phyloP scores from a whole-genome alignment of 2,888 invertebrate genomes.

The Drosophila monieri region DNA sequence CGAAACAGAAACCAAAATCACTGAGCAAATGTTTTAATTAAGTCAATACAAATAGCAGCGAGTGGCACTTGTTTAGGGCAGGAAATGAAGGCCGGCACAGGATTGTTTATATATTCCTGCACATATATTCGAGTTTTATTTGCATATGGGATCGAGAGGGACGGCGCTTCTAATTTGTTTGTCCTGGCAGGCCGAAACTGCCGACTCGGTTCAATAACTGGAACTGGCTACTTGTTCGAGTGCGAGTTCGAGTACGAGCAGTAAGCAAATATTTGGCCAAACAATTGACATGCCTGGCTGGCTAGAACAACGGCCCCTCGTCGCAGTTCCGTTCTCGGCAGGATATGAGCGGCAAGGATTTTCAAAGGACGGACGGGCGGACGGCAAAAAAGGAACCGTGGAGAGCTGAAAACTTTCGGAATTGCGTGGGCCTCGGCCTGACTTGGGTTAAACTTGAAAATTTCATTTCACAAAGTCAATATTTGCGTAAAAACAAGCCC shows the following conservation, averaged over 20 bases:
- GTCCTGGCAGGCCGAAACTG: conserved; percentile 58
- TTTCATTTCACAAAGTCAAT: conserved; percentile 81
- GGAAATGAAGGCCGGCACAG: conserved; percentile 54
- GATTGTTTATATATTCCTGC: conserved; percentile 56
- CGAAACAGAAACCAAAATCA: conserved; percentile 54
- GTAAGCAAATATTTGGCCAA: conserved; percentile 73
- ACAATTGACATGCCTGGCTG: conserved; percentile 75
- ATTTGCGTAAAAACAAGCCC: conserved; percentile 61
- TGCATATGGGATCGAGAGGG: conserved; percentile 62
- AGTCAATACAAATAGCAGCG: conserved; percentile 77
- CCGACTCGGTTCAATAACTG: conserved; percentile 54
- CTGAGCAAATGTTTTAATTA: conserved; percentile 80
- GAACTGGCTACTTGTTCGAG: conserved; percentile 72
- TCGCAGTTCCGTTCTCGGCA: conserved; percentile 33
- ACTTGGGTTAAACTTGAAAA: conserved; percentile 79
- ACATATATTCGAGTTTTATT: conserved; percentile 56
- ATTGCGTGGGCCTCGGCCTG: conserved; percentile 45
- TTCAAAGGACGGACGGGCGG: conserved; percentile 50
- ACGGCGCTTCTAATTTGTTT: conserved; percentile 71
- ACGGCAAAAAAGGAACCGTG: conserved; percentile 37
- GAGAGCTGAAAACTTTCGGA: conserved; percentile 12
- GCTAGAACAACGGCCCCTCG: conserved; percentile 42
- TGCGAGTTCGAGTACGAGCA: conserved; percentile 48
- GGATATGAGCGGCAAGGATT: conserved; percentile 72
- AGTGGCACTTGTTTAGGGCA: conserved; percentile 63